Evolutionary conservation across 2,797 vertebrate genomes (phyloP).

Genomic region (Okamejei kenojei): DNA sequence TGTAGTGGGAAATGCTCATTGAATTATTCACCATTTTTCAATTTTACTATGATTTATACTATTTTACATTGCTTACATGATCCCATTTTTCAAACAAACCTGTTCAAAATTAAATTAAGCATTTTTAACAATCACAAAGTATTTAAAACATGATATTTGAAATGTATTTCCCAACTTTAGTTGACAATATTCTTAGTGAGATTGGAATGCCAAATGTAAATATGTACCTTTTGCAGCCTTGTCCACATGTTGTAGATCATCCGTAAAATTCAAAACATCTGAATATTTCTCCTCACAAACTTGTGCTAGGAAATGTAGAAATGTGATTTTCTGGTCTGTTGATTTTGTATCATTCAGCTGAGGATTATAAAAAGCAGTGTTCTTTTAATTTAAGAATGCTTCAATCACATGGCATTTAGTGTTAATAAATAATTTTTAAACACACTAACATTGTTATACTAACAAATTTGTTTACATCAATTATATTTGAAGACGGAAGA

Average conservation of each 20-base stretch:
- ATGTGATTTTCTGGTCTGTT: constrained; percentile 81
- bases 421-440: constrained; percentile 5
- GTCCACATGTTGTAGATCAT: constrained; percentile 83
- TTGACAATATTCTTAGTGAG: not conserved
- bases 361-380: constrained; percentile 30
- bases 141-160: not conserved
- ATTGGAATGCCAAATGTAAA: not conserved
- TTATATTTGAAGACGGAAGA: not conserved
- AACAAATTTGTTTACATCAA: not conserved
- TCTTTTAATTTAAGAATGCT: constrained; percentile 36
- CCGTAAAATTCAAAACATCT: constrained; percentile 74
- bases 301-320: constrained; percentile 88
- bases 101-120: not conserved
- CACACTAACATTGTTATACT: too few relatives aligned
- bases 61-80: not conserved
- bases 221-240: constrained; percentile 82
- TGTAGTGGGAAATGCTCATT: not conserved
- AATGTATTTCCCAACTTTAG: not conserved
- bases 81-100: not conserved
- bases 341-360: constrained; percentile 94
- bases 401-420: not conserved
- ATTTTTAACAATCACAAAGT: not conserved
- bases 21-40: not conserved
- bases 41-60: not conserved
- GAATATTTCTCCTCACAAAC: constrained; percentile 82